Percentiles rank a stretch among this genome's conserved stretches.
Conservation (phyloP, 2,888 invertebrate species). For the Drosophila yooni region DNA sequence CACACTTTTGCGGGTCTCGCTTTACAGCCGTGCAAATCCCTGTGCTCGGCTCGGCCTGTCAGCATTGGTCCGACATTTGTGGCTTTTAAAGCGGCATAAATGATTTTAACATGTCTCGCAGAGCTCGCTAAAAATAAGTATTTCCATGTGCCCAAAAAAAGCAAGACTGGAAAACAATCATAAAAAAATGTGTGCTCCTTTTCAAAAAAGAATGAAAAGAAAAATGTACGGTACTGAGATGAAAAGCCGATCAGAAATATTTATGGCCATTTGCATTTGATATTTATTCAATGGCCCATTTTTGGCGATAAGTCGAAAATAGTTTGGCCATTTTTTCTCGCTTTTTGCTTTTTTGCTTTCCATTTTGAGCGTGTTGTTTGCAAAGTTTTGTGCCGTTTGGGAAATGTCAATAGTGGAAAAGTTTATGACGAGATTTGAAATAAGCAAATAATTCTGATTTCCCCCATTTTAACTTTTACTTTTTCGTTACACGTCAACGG, state of each 20-base stretch:
- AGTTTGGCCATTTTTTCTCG: conserved; percentile 54
- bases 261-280: conserved; percentile 75
- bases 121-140: conserved; percentile 45
- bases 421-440: conserved; percentile 24
- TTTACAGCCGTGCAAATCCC: conserved; percentile 71
- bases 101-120: conserved; percentile 60
- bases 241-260: conserved; percentile 67
- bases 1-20: conserved; percentile 49
- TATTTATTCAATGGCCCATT: conserved; percentile 78
- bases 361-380: conserved; percentile 18
- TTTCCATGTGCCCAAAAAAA: conserved; percentile 60
- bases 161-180: conserved; percentile 28
- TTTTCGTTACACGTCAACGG: conserved; percentile 16
- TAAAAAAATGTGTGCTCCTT: conserved; percentile 34
- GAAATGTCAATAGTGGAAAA: conserved; percentile 27
- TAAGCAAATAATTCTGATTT: conserved; percentile 26
- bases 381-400: conserved; percentile 26
- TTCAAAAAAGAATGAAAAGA: conserved; percentile 26
- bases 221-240: conserved; percentile 35
- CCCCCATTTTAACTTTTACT: background rate
- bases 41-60: conserved; percentile 40
- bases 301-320: conserved; percentile 76
- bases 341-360: conserved; percentile 5
- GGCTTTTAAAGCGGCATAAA: conserved; percentile 78
- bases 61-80: conserved; percentile 53